Conservation (phyloP, 2,888 invertebrate genomes). For the Brenthis hecate region DNA sequence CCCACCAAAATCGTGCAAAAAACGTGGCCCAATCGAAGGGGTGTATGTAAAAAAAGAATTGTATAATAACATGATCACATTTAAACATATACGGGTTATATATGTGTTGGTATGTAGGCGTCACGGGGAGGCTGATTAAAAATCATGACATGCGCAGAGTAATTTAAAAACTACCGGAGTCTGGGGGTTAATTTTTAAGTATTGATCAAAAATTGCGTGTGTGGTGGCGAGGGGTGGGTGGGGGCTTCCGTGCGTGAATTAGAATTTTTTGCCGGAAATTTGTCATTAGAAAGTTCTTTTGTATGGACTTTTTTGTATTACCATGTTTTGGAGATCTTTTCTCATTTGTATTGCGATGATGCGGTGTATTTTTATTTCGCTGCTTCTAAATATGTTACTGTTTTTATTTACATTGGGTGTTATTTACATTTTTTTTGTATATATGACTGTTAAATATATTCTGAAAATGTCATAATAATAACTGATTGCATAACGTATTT, state of each 20-base stretch:
- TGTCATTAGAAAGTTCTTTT: constrained; percentile 70
- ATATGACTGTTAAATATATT: too few relatives aligned
- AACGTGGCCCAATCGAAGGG: constrained; percentile 37
- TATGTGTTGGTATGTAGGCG: constrained; percentile 58
- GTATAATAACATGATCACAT: constrained; percentile 52
- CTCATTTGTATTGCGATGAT: neutral
- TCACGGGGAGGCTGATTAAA: constrained; percentile 77
- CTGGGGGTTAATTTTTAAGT: constrained; percentile 82
- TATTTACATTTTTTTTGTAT: too few relatives aligned
- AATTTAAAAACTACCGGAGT: constrained; percentile 81
- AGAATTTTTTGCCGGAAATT: constrained; percentile 65
- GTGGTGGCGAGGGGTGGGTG: constrained; percentile 46
- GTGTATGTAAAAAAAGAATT: constrained; percentile 48
- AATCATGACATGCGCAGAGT: constrained; percentile 82
- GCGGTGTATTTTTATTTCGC: neutral
- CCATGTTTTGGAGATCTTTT: neutral
- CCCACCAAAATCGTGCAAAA: constrained; percentile 38
- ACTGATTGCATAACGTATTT: too few relatives aligned
- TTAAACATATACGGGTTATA: constrained; percentile 54
- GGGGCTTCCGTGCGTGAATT: constrained; percentile 68
- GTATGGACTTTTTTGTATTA: constrained; percentile 21
- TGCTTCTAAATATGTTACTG: neutral
- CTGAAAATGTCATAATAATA: too few relatives aligned
- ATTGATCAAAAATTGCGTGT: constrained; percentile 82
- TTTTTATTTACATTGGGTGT: too few relatives aligned